A percentile compares a stretch with the other conserved stretches of the same genome.
phyloP scores from a whole-genome alignment of 2,888 invertebrate genomes.

The Autographa pulchrina region DNA sequence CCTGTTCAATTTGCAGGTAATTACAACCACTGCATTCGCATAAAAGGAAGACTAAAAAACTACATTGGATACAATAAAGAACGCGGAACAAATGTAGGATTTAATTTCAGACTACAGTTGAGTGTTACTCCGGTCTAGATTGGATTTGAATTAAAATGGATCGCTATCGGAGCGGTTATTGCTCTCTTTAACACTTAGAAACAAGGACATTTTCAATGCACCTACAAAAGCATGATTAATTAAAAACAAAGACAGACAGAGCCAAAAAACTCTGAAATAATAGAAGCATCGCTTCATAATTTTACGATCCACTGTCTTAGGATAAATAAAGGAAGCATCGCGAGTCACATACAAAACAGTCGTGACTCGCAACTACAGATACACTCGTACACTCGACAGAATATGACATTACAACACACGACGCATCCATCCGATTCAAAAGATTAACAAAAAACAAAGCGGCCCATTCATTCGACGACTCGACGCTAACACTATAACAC shows the following conservation, averaged over 20 bases:
- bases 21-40: background rate
- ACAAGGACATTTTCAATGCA: background rate
- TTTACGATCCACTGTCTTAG: conserved; percentile 10
- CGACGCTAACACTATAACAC: conserved; percentile 46
- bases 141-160: conserved; percentile 8
- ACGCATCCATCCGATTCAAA: conserved; percentile 46
- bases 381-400: conserved; percentile 24
- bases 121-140: background rate
- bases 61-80: conserved; percentile 1
- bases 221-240: conserved; percentile 2
- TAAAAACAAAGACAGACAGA: conserved; percentile 1
- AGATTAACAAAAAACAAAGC: conserved; percentile 55
- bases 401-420: conserved; percentile 47
- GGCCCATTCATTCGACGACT: conserved; percentile 55
- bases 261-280: conserved; percentile 4
- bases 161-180: conserved; percentile 3
- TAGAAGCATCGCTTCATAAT: background rate
- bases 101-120: conserved; percentile 5
- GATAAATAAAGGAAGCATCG: conserved; percentile 15
- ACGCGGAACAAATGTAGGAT: conserved; percentile 9
- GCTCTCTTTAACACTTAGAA: conserved; percentile 4
- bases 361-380: conserved; percentile 35
- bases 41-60: conserved; percentile 5
- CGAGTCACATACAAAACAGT: conserved; percentile 24
- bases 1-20: conserved; percentile 2